Base-by-base conservation (phyloP, 2,113 vertebrate genomes). In the Syngnathus typhle region DNA sequence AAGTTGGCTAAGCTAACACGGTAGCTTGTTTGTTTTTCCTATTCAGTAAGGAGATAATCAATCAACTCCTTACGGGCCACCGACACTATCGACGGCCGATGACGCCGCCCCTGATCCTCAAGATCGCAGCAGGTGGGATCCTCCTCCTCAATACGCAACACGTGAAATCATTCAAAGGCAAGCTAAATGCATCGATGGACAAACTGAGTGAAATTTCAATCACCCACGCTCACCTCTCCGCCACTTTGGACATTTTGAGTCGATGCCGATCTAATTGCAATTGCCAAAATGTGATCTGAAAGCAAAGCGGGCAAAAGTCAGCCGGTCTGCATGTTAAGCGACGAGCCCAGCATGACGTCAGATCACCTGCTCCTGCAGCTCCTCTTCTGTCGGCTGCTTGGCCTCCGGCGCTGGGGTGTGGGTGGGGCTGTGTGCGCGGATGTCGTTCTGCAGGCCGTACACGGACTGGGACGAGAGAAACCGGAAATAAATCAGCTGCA, bases 221-320 rank as follows among this genome's bases (percentile, higher is more conserved):
- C 63, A 72, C 72, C 63, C 74, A 68, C 27, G 83, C 93, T 76
- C 90, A 98, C 96, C 96, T 96, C 85, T 98, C 96, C 76, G 96
- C 96, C 89, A 98, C 96, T 92, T 98, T 98, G 84, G 96, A 98
- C 95, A 98, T 98, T 94, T 98, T 98, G 94, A 98, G 95, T 88
- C 96, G 93, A 91, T 98, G 96, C 72, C 95, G 92, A 74, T 98
- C 96, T 92, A 98, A 93, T 88, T 98, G 96, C 89, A 94, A 91
- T 93, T 98, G 96, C 95, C 95, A 94, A 90, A 95, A 95, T 84
- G 95, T 95, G 91, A 98, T 98, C 96, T 98, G 91, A 68, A 93
- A 93, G 78, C 81, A 91, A 63, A 65, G 39, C 6, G 71, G 23
- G 18, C 49, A 66, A 65, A 11, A 56, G 65, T 79, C 13, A 76